phyloP scores from a whole-genome alignment of 1,140 invertebrate genomes.

The Vanessa atalanta region DNA sequence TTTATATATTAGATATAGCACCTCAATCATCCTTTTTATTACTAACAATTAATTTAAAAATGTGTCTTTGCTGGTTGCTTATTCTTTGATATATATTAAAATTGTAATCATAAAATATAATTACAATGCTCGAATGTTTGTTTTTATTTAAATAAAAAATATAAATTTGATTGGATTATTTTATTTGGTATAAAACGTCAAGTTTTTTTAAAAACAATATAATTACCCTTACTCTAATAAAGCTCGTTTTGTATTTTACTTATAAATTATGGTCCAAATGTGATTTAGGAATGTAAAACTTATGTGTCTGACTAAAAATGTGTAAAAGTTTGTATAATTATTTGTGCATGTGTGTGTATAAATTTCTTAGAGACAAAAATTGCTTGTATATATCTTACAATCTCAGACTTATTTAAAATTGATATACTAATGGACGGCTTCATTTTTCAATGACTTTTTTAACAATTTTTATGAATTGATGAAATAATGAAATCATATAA shows the following conservation, averaged over 20 bases:
- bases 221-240: constrained; percentile 67
- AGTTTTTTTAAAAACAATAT: constrained; percentile 54
- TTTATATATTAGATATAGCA: too few relatives aligned
- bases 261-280: constrained; percentile 31
- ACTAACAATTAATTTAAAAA: not conserved
- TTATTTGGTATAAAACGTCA: constrained; percentile 79
- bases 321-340: not conserved
- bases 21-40: not conserved
- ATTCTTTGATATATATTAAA: not conserved
- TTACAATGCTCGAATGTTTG: constrained; percentile 57
- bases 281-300: constrained; percentile 14
- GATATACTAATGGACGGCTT: constrained; percentile 28
- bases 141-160: constrained; percentile 41
- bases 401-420: not conserved
- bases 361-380: not conserved
- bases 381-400: not conserved
- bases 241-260: constrained; percentile 60
- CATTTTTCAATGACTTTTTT: not conserved
- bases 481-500: not conserved
- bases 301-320: constrained; percentile 12
- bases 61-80: not conserved
- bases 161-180: constrained; percentile 43
- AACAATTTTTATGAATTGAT: not conserved
- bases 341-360: not conserved
- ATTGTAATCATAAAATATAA: constrained; percentile 49